Conservation (phyloP, 2,113 vertebrate genomes). For the Antennarius striatus region DNA sequence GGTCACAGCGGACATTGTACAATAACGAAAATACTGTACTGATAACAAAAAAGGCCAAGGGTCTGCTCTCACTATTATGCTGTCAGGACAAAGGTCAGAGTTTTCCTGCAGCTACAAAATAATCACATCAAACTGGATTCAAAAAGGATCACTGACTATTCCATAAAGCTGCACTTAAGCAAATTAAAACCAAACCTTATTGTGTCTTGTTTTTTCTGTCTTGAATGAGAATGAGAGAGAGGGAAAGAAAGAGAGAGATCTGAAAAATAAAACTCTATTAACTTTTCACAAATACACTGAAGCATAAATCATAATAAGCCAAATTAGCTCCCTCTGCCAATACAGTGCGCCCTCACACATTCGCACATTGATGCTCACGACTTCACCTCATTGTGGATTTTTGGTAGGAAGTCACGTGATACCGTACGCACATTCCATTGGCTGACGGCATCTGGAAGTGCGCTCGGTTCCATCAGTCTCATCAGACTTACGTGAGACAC, state of each 20-base stretch:
- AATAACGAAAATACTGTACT: slow-evolving; percentile 41
- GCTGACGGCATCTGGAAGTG: too few relatives aligned
- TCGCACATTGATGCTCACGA: too few relatives aligned
- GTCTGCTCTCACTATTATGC: slow-evolving; percentile 59
- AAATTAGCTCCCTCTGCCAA: neutral
- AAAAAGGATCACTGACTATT: slow-evolving; percentile 58
- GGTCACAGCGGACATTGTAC: slow-evolving; percentile 28
- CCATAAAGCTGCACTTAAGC: slow-evolving; percentile 62
- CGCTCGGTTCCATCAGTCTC: too few relatives aligned
- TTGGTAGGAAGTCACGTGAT: too few relatives aligned
- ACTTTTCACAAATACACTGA: neutral
- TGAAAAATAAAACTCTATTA: slow-evolving; percentile 36
- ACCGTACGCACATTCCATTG: too few relatives aligned
- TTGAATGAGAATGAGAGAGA: slow-evolving; percentile 42
- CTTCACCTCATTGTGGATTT: too few relatives aligned
- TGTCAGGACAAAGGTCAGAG: slow-evolving; percentile 59
- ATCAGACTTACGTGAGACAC: too few relatives aligned
- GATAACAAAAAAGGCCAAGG: slow-evolving; percentile 60
- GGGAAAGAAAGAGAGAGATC: neutral
- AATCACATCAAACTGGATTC: slow-evolving; percentile 67
- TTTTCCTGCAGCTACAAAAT: slow-evolving; percentile 62
- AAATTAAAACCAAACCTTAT: slow-evolving; percentile 67
- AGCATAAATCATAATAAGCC: slow-evolving; percentile 57
- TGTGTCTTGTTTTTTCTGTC: slow-evolving; percentile 39
- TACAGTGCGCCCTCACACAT: too few relatives aligned